These are phyloP conservation scores for Muscina levida DNA, from an alignment of 2,888 invertebrate genomes.

Conservation along the genomic window DNA sequence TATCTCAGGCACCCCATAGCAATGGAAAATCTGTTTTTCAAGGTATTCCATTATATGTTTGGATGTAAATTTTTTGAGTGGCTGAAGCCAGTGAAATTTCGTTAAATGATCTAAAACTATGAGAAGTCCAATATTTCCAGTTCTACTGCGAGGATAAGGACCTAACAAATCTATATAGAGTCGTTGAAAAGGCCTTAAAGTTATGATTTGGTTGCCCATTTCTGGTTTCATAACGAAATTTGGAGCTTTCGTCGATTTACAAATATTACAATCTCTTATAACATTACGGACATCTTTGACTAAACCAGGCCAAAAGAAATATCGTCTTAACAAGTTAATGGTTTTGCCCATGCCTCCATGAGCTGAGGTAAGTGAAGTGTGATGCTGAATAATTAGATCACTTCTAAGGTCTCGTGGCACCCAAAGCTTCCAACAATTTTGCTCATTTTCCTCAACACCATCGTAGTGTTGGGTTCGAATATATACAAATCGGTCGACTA, in stretches of 20 bases:
- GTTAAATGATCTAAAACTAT: constrained; percentile 2
- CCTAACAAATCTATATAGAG: not conserved
- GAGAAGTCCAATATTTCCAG: not conserved
- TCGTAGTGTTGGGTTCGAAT: constrained; percentile 19
- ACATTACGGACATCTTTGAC: not conserved
- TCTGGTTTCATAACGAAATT: constrained; percentile 4
- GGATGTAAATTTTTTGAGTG: constrained; percentile 14
- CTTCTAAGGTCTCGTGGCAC: constrained; percentile 15
- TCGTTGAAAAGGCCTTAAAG: constrained; percentile 8
- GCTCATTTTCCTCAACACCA: constrained; percentile 24
- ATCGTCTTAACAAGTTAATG: constrained; percentile 25
- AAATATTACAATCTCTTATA: not conserved
- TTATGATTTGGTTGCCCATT: not conserved
- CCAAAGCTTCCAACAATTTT: constrained; percentile 51
- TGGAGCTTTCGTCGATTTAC: not conserved
- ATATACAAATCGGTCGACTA: constrained; percentile 41
- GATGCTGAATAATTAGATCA: not conserved
- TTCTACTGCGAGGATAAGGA: not conserved
- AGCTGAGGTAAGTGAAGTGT: constrained; percentile 10
- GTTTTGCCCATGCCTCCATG: constrained; percentile 54
- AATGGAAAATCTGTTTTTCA: constrained; percentile 11
- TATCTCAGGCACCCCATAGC: constrained; percentile 7
- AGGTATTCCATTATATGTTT: not conserved
- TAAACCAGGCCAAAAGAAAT: constrained; percentile 28
- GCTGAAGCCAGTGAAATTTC: constrained; percentile 6